These are phyloP conservation scores for Pollenia amentaria DNA, from an alignment of 2,888 invertebrate genomes.

Conservation along the genomic window DNA sequence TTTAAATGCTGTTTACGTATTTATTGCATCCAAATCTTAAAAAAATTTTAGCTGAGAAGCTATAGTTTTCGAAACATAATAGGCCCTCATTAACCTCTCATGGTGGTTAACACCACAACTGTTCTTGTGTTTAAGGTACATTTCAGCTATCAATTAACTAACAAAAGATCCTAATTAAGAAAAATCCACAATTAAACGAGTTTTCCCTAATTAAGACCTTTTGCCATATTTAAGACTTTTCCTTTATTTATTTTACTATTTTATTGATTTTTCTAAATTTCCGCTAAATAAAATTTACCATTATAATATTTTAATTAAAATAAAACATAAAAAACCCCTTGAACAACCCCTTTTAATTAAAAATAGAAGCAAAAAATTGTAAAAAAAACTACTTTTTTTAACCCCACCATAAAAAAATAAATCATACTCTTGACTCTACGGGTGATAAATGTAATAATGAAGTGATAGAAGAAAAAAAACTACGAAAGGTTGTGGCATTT, in stretches of 20 bases:
- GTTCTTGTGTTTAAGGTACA: no score
- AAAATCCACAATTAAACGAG: neutral
- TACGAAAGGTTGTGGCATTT: neutral
- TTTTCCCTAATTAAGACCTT: neutral
- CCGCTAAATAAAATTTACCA: slow-evolving; percentile 20
- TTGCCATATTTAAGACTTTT: neutral
- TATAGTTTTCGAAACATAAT: no score
- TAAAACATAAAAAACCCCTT: slow-evolving; percentile 21
- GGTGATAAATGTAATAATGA: slow-evolving; percentile 69
- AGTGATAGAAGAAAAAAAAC: slow-evolving; percentile 57
- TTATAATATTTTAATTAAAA: slow-evolving; percentile 40
- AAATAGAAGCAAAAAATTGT: neutral
- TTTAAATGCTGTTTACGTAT: no score
- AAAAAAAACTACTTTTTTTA: slow-evolving; percentile 1
- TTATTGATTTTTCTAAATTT: slow-evolving; percentile 26
- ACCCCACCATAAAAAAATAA: slow-evolving; percentile 44
- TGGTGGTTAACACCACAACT: no score
- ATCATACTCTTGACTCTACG: slow-evolving; percentile 70
- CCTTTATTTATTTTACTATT: neutral
- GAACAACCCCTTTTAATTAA: slow-evolving; percentile 52
- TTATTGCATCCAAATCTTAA: no score
- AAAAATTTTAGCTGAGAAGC: no score
- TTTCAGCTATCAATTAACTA: no score
- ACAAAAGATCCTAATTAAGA: no score
- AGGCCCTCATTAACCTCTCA: no score